These are phyloP conservation scores for Protodeltote pygarga DNA, from an alignment of 2,888 invertebrate genomes.

Conservation along the genomic window DNA sequence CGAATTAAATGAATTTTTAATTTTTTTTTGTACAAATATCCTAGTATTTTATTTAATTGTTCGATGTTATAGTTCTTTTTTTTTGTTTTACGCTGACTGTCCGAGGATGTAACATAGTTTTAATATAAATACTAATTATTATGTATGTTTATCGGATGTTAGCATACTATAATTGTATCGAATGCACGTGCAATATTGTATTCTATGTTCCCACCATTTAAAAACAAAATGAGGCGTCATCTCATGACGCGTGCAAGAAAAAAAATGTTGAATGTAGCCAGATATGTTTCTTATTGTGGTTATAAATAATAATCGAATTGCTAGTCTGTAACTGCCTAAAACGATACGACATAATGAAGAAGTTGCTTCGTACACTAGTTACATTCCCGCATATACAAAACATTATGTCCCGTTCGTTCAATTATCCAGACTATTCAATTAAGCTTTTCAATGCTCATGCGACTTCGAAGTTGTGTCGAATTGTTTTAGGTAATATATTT, in stretches of 20 bases:
- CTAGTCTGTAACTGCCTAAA: constrained; percentile 38
- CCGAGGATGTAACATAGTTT: constrained; percentile 46
- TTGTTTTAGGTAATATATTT: constrained; percentile 31
- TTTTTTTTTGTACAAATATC: constrained; percentile 58
- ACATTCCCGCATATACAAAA: constrained; percentile 36
- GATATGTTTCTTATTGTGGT: constrained; percentile 24
- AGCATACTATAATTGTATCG: constrained; percentile 49
- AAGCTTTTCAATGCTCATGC: constrained; percentile 7
- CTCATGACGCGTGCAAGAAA: constrained; percentile 22
- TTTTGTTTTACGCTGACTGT: constrained; percentile 26
- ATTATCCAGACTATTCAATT: background rate
- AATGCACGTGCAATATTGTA: constrained; percentile 51
- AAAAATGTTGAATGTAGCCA: constrained; percentile 23
- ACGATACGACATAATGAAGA: constrained; percentile 31
- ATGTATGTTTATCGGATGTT: constrained; percentile 43
- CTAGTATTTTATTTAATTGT: constrained; percentile 51
- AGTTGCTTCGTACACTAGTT: constrained; percentile 18
- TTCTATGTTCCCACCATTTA: constrained; percentile 45
- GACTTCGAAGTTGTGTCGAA: constrained; percentile 30
- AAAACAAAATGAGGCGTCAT: constrained; percentile 22
- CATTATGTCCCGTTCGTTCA: background rate
- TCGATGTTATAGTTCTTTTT: constrained; percentile 44
- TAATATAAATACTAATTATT: constrained; percentile 41
- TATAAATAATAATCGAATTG: constrained; percentile 42
- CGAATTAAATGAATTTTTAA: constrained; percentile 51